These are phyloP conservation scores for Dryomyza anilis DNA, from an alignment of 2,888 invertebrate species.

Conservation along the genomic window DNA sequence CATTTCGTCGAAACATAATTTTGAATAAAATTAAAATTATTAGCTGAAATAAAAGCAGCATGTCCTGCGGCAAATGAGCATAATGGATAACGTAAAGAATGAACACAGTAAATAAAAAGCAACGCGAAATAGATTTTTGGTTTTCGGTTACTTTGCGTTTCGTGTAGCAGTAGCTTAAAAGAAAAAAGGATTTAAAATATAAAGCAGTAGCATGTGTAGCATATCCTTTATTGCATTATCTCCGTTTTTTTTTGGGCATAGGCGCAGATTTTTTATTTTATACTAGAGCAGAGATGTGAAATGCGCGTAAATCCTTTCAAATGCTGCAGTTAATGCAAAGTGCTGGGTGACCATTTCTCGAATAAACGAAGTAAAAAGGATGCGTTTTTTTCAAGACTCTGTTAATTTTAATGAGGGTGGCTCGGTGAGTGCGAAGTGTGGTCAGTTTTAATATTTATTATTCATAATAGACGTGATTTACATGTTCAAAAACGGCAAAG, in stretches of 20 bases:
- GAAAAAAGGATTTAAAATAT: background rate
- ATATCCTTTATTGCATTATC: constrained; percentile 29
- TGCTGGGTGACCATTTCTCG: constrained; percentile 28
- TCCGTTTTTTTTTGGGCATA: background rate
- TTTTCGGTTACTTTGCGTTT: constrained; percentile 18
- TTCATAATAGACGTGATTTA: too few relatives aligned
- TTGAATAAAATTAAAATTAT: constrained; percentile 55
- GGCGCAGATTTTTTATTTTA: constrained; percentile 34
- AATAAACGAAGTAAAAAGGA: background rate
- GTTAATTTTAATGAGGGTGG: background rate
- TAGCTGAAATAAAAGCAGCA: constrained; percentile 45
- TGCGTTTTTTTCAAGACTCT: background rate
- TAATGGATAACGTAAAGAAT: constrained; percentile 44
- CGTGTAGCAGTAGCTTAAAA: constrained; percentile 20
- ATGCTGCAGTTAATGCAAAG: constrained; percentile 44
- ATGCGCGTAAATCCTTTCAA: constrained; percentile 50
- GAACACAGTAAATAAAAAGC: constrained; percentile 21
- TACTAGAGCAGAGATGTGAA: too few relatives aligned
- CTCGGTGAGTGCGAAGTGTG: background rate
- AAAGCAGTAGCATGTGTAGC: constrained; percentile 32
- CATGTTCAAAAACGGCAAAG: too few relatives aligned
- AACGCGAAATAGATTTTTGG: constrained; percentile 29
- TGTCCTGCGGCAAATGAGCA: constrained; percentile 55
- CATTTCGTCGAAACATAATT: constrained; percentile 28
- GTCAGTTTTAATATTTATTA: too few relatives aligned